Base-by-base conservation (phyloP, 1,140 invertebrate genomes). In the Drosophila nigromelanica region DNA sequence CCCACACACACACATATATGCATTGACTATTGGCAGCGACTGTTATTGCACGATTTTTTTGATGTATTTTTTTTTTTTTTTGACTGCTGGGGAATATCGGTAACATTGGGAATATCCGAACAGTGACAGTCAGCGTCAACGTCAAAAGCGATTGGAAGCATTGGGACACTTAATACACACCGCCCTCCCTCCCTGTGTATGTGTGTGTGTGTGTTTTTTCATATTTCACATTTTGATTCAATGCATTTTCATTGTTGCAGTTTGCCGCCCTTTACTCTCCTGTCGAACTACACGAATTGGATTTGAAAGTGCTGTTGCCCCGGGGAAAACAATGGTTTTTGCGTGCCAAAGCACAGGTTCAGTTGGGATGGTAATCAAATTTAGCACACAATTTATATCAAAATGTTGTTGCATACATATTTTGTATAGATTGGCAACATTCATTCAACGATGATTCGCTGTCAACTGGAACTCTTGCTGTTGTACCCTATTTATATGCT, bases 211-310 rank as follows among this genome's bases (percentile, higher is more conserved):
- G 27, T 56, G 42, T 48, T 5, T 47, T 50, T 39, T 47, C 51
- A 63, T 63, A 69, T 70, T 54, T 30, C 58, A 61, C 15, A 62
- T 52, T 27, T 71, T 37, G 27, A 71, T 64, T 50, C 14, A 64
- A 43, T 71, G 61, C 68, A 66, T 24, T 66, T 42, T 45, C 15
- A 40, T 72, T 58, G 54, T 42, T 33, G n/a, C 27, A 21, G 47
- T 37, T 15, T 45, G 8, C 21, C 30, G 5, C 30, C 30, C 30
- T 33, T 11, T 55, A 21, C 11, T 30, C 10, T 51, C 48, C n/a
- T 42, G 47, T 42, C 47, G 18, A 27, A 56, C 6, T 39, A 30
- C 55, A 40, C 15, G 40, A 18, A 66, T 58, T 51, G 39, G 37
- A 68, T 60, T 60, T 43, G 39, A 47, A 35, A 27, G 24, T 55